These are phyloP conservation scores for Anguilla obscura DNA, from an alignment of 2,797 vertebrate species.

Conservation along the genomic window DNA sequence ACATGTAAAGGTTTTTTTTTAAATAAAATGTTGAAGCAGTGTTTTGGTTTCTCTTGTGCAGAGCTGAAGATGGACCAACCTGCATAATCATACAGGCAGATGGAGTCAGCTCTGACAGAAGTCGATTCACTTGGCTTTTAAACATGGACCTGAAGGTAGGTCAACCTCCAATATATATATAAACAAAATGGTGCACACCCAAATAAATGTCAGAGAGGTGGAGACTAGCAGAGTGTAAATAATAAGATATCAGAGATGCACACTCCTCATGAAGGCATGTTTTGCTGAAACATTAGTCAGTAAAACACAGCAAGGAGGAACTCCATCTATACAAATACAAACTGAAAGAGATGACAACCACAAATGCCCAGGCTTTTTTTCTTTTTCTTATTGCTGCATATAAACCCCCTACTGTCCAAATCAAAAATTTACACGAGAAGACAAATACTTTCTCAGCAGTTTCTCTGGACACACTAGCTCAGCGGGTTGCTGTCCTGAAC, in stretches of 20 bases:
- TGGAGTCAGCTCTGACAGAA: slow-evolving; percentile 47
- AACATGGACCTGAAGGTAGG: slow-evolving; percentile 80
- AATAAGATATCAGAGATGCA: too few species aligned
- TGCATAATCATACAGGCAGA: slow-evolving; percentile 76
- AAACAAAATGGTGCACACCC: too few species aligned
- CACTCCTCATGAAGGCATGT: too few species aligned
- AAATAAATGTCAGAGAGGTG: too few species aligned
- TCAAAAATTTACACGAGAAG: too few species aligned
- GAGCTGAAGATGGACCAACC: slow-evolving; percentile 77
- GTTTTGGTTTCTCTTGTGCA: slow-evolving; percentile 45
- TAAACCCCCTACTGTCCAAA: too few species aligned
- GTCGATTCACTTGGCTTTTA: slow-evolving; percentile 79
- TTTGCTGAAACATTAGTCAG: too few species aligned
- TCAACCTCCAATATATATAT: background rate
- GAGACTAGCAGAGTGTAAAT: too few species aligned
- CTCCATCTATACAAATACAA: background rate
- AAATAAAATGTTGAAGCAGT: slow-evolving; percentile 3
- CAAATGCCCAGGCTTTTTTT: background rate
- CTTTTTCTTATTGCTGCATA: too few species aligned
- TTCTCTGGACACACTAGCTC: background rate
- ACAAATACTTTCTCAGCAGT: background rate
- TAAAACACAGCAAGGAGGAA: too few species aligned
- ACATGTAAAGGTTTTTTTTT: background rate
- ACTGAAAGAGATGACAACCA: background rate
- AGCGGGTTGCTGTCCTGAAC: too few species aligned